Evolutionary conservation across 2,888 invertebrate species (phyloP).

Genomic region (Barypeithes pellucidus): DNA sequence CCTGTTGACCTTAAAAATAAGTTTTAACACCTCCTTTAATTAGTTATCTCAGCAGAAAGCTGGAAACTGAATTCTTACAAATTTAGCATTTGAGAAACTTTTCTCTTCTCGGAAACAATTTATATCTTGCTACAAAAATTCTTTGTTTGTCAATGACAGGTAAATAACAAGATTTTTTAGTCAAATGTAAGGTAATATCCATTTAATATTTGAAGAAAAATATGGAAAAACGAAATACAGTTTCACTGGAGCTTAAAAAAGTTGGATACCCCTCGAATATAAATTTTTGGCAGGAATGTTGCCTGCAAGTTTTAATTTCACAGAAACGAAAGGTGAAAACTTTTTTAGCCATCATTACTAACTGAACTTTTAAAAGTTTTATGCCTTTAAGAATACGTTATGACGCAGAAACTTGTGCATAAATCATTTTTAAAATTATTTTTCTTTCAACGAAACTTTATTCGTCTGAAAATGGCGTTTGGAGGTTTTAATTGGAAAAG

Average conservation of each 20-base stretch:
- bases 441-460: conserved; percentile 18
- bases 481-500: conserved; percentile 9
- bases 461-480: conserved; percentile 17
- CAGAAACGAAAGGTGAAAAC: conserved; percentile 15
- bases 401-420: conserved; percentile 25
- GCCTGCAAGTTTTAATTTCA: neutral
- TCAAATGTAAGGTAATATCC: no score
- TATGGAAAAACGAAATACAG: neutral
- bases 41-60: no score
- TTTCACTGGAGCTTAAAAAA: no score
- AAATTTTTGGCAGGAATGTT: conserved; percentile 7
- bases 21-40: no score
- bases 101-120: no score
- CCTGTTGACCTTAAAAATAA: no score
- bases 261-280: no score
- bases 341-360: conserved; percentile 20
- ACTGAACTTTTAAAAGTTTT: conserved; percentile 19
- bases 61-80: no score
- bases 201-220: neutral
- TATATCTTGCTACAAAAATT: no score
- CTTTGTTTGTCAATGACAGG: no score
- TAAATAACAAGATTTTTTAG: no score
- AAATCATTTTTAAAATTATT: conserved; percentile 21
- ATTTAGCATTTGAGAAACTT: no score
- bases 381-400: conserved; percentile 17